Evolutionary conservation across 2,888 invertebrate species (phyloP), one percentile per base, ranked within the genome.

Genomic region (Ceratothoa steindachneri): DNA sequence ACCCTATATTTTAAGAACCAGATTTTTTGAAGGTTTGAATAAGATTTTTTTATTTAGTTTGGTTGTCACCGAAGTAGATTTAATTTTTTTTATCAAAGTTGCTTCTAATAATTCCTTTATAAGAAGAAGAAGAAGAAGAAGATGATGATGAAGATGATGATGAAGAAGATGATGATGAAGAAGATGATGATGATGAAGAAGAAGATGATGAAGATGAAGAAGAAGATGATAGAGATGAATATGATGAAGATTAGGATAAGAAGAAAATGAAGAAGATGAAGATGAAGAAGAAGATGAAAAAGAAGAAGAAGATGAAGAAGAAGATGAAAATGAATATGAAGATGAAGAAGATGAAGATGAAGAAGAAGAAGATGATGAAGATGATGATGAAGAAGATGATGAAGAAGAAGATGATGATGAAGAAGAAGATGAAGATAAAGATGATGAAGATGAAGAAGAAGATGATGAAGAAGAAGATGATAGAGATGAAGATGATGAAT

Each of bases 301-400:
- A 51, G 15, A 41, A 51, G 1, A 68, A 24, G 15, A 41, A 51
- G 1, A 31, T 41, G 30, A 41, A 51, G 5, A 68, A 51, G n/a
- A 68, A 24, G 30, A 68, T 68, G 30, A 68, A 51, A 27, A 68
- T 68, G 30, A 68, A 51, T 12, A 19, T 68, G 30, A 68, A 29
- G 28, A 66, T 66, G 66, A 66, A 29, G 28, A 24, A 29, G 28
- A 24, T 27, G 28, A 66, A 29, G 28, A 66, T 66, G 28, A 7
- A 29, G 28, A 66, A 29, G 66, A 27, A 9, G 22, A 9, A 29
- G 22, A 67, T 41, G 30, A 67, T 67, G 30, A 31, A 22, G 30
- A 67, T 41, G 30, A 67, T 67, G 30, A 41, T 15, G 30, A 67
- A 22, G 30, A 66, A 12, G 31, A 68, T 41, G 9, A n/a, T 31